phyloP scores from a whole-genome alignment of 92 coral and sea anemone species.

The Blastomussa wellsi region DNA sequence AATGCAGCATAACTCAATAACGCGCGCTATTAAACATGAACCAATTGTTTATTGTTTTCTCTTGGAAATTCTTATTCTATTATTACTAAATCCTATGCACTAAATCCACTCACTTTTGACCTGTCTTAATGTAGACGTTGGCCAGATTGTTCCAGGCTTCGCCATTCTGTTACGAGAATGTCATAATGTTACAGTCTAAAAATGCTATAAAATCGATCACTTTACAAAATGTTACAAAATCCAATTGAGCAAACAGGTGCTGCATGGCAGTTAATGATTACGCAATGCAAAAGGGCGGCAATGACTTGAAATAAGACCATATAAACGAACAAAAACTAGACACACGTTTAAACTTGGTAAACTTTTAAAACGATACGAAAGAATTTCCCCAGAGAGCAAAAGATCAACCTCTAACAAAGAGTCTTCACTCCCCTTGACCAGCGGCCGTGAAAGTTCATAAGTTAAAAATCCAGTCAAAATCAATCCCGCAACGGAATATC shows the following conservation, averaged over 20 bases:
- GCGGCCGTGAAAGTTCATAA: too few relatives aligned
- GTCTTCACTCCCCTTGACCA: too few relatives aligned
- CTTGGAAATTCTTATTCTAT: too few relatives aligned
- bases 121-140: constrained; percentile 72
- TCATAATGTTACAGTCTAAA: not conserved
- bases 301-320: not conserved
- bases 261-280: not conserved
- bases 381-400: not conserved
- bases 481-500: too few relatives aligned
- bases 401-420: too few relatives aligned
- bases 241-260: not conserved
- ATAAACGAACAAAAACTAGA: not conserved
- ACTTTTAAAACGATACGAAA: not conserved
- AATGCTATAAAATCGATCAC: not conserved
- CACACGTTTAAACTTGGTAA: not conserved
- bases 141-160: constrained; percentile 98
- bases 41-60: too few relatives aligned
- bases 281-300: not conserved
- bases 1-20: too few relatives aligned
- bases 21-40: too few relatives aligned
- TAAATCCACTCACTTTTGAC: constrained; percentile 72
- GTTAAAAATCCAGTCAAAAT: too few relatives aligned
- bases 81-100: not conserved
- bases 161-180: constrained; percentile 61
- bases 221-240: not conserved